Percentiles rank a stretch among this genome's conserved stretches.
phyloP scores from a whole-genome alignment of 2,888 invertebrate genomes.

The Mythimna albipuncta region DNA sequence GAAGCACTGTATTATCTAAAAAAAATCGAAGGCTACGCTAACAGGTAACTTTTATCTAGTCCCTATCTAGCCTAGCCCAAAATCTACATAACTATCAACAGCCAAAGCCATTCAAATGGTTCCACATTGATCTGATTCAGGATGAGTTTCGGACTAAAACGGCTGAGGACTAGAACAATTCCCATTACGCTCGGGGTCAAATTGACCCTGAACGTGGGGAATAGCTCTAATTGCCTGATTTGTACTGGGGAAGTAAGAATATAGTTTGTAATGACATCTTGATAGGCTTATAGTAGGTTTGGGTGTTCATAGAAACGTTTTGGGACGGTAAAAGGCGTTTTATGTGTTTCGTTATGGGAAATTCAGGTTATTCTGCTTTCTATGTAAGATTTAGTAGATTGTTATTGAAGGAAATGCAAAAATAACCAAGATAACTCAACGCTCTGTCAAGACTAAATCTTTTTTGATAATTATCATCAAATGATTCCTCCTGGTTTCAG shows the following conservation, averaged over 20 bases:
- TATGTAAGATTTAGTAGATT: no score
- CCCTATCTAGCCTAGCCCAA: not conserved
- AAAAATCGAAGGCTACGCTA: no score
- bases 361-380: not conserved
- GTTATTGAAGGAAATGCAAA: not conserved
- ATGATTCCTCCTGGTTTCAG: no score
- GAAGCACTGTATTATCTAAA: no score
- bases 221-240: constrained; percentile 41
- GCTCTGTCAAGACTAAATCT: no score
- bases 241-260: constrained; percentile 19
- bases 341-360: constrained; percentile 10
- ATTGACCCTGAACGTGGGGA: constrained; percentile 42
- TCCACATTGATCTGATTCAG: constrained; percentile 23
- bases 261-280: constrained; percentile 40
- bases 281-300: constrained; percentile 19
- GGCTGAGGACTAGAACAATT: constrained; percentile 41
- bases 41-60: no score
- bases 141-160: constrained; percentile 36
- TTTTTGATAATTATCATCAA: no score
- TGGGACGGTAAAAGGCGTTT: not conserved
- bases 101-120: not conserved
- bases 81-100: constrained; percentile 10
- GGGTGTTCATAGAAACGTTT: constrained; percentile 15
- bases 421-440: not conserved
- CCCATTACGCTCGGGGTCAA: constrained; percentile 38